These are phyloP conservation scores for Varecia variegata DNA, from an alignment of 2,797 vertebrate genomes.

Conservation along the genomic window DNA sequence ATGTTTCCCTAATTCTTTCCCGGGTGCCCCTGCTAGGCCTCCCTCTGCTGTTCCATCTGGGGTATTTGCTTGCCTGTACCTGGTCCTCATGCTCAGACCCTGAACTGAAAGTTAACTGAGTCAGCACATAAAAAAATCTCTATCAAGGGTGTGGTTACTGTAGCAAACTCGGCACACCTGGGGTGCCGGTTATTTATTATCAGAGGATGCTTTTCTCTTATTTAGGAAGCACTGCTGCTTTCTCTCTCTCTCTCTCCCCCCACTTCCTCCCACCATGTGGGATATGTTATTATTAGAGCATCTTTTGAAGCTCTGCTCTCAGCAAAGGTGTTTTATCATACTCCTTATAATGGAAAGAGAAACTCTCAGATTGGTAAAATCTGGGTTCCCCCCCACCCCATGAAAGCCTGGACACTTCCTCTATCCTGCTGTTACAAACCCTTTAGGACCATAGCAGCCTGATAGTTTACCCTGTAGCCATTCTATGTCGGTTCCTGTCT, in stretches of 20 bases:
- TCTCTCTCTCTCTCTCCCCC: neutral
- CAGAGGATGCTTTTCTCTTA: neutral
- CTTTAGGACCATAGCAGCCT: neutral
- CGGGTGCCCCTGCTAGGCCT: neutral
- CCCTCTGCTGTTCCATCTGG: neutral
- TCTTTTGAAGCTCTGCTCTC: neutral
- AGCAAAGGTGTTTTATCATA: neutral
- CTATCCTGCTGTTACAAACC: fast-evolving
- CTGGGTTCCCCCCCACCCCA: neutral
- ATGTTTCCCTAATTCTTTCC: neutral
- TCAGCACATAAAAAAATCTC: neutral
- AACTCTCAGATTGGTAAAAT: neutral
- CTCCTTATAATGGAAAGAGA: neutral
- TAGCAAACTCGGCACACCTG: neutral
- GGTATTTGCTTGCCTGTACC: neutral
- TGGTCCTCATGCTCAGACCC: neutral
- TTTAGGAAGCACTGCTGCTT: neutral
- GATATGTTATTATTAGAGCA: neutral
- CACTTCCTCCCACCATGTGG: neutral
- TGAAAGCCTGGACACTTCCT: neutral
- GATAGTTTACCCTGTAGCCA: neutral
- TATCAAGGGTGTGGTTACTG: neutral
- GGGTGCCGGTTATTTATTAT: neutral
- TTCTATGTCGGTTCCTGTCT: neutral
- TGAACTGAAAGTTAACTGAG: neutral